Evolutionary conservation across 2,113 vertebrate genomes (phyloP), one percentile per base, ranked within the genome.

Genomic region (Psettodes erumei): DNA sequence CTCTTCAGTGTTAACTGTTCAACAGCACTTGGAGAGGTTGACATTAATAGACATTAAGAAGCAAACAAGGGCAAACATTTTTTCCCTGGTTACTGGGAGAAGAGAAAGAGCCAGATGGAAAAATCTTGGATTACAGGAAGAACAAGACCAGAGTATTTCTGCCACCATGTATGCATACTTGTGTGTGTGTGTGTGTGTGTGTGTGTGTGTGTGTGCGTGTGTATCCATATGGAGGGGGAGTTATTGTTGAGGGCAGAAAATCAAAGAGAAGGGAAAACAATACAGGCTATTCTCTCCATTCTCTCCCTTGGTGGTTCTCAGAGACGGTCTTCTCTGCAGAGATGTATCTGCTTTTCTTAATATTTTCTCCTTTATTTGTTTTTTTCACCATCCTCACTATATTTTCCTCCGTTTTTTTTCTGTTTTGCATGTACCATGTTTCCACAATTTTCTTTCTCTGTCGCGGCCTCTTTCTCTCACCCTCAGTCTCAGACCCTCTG

Each of bases 211-310:
- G 38, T 55, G 42, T 35, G 50, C 64, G 23, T 59, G 27, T 50
- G 64, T 58, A 40, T 45, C 37, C 33, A 13, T 37, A 28, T 27
- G 58, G 8, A 27, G 47, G 62, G 38, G 64, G 33, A 80, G 81
- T 86, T 87, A 84, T 82, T 88, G 85, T 73, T 81, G 75, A 85
- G 73, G 86, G 85, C 83, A 90, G 60, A 82, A 87, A 88, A 92
- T 90, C 77, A 88, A 90, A 90, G 86, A 33, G 54, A 88, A 68
- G 60, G 55, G 81, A 89, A 88, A 89, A 91, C 88, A 88, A 89
- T 87, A 86, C 63, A 71, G 79, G 81, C 63, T 70, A 67, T 87
- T 86, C 67, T 88, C 75, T 81, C 62, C 25, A 40, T 81, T 78
- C 40, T 50, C 27, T 89, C 75, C 71, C 81, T 19, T 60, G 65